Conservation (phyloP, 2,113 vertebrate genomes). For the Megaleporinus macrocephalus region DNA sequence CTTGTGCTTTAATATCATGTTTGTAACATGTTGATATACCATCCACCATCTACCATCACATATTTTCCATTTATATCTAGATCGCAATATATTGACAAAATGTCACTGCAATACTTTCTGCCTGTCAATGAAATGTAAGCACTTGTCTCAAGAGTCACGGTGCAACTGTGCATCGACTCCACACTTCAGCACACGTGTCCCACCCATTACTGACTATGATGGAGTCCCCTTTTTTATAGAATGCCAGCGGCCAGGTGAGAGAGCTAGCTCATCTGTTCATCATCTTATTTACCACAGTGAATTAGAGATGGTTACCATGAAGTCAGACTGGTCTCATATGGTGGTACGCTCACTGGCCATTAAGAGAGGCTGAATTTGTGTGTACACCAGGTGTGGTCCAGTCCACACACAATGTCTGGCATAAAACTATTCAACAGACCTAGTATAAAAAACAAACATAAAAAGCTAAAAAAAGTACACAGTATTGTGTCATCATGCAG, state of each 20-base stretch:
- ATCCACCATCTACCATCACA: neutral
- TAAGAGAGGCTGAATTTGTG: neutral
- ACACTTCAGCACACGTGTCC: neutral
- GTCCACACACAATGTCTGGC: neutral
- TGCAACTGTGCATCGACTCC: neutral
- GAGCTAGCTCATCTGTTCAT: slow-evolving; percentile 22
- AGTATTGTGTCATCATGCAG: neutral
- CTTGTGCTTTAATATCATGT: neutral
- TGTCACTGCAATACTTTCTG: neutral
- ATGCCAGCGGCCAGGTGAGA: slow-evolving; percentile 5
- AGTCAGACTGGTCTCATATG: slow-evolving; percentile 31
- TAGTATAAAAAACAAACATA: neutral
- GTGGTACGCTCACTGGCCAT: slow-evolving; percentile 9
- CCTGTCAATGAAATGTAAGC: neutral
- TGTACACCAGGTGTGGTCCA: slow-evolving; percentile 4
- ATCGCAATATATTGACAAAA: neutral
- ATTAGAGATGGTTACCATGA: slow-evolving; percentile 35
- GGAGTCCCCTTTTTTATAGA: neutral
- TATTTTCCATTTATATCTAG: neutral
- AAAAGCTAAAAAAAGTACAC: neutral
- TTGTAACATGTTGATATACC: neutral
- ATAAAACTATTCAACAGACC: neutral
- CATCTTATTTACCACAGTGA: slow-evolving; percentile 36
- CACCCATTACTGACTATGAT: neutral
- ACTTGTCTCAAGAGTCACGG: neutral